These are phyloP conservation scores for Charadrius vociferus DNA, from an alignment of 2,113 vertebrate species.

Conservation along the genomic window DNA sequence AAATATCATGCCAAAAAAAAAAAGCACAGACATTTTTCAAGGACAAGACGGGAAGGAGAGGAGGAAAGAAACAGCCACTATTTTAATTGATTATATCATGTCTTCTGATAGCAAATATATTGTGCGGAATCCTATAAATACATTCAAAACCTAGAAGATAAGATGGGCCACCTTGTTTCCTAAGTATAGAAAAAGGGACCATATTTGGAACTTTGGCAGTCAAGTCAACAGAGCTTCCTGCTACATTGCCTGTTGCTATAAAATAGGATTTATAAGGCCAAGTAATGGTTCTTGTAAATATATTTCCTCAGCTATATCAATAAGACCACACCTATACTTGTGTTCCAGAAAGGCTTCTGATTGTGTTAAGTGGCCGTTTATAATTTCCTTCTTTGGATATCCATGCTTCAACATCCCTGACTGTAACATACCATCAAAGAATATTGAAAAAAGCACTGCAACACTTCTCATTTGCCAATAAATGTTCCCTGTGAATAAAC, in stretches of 20 bases:
- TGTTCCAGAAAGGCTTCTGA: neutral
- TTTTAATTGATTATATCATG: neutral
- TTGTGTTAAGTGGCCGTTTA: neutral
- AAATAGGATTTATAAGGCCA: neutral
- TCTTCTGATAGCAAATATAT: neutral
- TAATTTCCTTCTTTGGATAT: neutral
- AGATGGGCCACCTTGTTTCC: neutral
- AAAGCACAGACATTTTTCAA: neutral
- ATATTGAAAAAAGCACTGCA: neutral
- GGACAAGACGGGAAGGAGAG: neutral
- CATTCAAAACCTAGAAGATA: neutral
- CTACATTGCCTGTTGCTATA: neutral
- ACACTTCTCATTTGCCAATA: neutral
- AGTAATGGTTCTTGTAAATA: neutral
- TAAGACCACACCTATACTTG: neutral
- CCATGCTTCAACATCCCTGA: neutral
- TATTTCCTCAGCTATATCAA: neutral
- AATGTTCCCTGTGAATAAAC: neutral
- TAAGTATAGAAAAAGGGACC: neutral
- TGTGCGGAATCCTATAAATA: neutral
- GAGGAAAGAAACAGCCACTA: neutral
- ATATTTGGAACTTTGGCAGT: neutral
- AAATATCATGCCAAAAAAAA: neutral
- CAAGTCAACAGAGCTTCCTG: neutral
- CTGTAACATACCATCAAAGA: neutral